These are phyloP conservation scores for Xylophagus ater DNA, from an alignment of 2,888 invertebrate species.

Conservation along the genomic window DNA sequence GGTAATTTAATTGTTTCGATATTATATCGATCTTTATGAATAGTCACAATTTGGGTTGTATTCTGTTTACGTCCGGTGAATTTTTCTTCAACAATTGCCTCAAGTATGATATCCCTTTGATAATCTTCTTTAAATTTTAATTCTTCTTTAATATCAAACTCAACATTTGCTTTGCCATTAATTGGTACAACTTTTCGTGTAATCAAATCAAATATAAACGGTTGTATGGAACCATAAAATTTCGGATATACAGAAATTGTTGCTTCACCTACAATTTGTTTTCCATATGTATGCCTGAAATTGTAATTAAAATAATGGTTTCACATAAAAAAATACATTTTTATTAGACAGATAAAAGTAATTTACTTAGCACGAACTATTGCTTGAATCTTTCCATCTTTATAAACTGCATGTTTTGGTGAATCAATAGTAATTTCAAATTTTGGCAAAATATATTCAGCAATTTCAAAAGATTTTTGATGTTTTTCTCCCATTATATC, in stretches of 20 bases:
- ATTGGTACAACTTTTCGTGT: slow-evolving; percentile 62
- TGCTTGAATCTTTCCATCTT: slow-evolving; percentile 60
- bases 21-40: slow-evolving; percentile 69
- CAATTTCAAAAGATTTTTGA: slow-evolving; percentile 46
- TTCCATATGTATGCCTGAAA: slow-evolving; percentile 45
- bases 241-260: slow-evolving; percentile 77
- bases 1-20: slow-evolving; percentile 74
- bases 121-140: slow-evolving; percentile 68
- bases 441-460: slow-evolving; percentile 79
- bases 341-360: no score
- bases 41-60: slow-evolving; percentile 60
- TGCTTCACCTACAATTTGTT: slow-evolving; percentile 78
- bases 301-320: no score
- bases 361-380: slow-evolving; percentile 69
- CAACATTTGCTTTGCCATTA: slow-evolving; percentile 54
- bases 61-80: slow-evolving; percentile 75
- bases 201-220: slow-evolving; percentile 35
- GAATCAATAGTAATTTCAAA: slow-evolving; percentile 73
- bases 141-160: slow-evolving; percentile 68
- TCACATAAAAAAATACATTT: no score
- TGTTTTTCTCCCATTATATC: slow-evolving; percentile 8
- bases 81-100: slow-evolving; percentile 84
- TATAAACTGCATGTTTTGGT: slow-evolving; percentile 67
- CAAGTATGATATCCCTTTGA: slow-evolving; percentile 69
- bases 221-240: slow-evolving; percentile 43